These are phyloP conservation scores for Seira musarum DNA, from an alignment of 2,888 invertebrate species.

Conservation along the genomic window DNA sequence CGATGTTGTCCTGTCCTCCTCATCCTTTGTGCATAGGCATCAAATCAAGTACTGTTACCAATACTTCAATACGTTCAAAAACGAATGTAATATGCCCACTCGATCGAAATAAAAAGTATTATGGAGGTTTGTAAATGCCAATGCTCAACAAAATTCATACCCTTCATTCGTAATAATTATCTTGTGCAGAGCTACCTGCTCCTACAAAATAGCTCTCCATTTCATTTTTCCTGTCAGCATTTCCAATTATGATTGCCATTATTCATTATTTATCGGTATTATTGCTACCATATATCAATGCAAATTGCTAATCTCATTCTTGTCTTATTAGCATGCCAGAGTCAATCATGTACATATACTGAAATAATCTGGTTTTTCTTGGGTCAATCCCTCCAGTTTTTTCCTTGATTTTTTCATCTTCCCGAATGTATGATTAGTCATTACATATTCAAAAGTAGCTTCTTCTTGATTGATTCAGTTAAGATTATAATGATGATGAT, in stretches of 20 bases:
- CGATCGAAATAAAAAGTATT: not conserved
- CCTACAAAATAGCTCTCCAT: conserved; percentile 41
- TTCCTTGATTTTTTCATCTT: not conserved
- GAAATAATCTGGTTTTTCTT: too few species aligned
- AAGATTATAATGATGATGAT: too few species aligned
- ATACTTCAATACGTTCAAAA: too few species aligned
- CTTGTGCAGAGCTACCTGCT: conserved; percentile 37
- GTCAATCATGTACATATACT: too few species aligned
- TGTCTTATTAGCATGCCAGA: not conserved
- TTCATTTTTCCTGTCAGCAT: conserved; percentile 45
- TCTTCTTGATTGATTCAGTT: not conserved
- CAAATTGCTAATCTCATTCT: not conserved
- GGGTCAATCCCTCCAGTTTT: not conserved
- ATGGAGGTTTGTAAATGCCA: not conserved
- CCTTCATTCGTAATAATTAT: not conserved
- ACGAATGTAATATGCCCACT: not conserved
- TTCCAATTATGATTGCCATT: conserved; percentile 14
- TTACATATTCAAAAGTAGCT: too few species aligned
- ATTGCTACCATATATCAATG: not conserved
- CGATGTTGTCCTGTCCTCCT: conserved; percentile 31
- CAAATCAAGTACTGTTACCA: conserved; percentile 44
- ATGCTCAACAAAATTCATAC: too few species aligned
- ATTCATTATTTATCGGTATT: conserved; percentile 4
- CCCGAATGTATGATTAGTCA: too few species aligned
- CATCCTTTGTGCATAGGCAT: not conserved